phyloP scores from a whole-genome alignment of 2,797 vertebrate species.

The Steatocranus sp. region DNA sequence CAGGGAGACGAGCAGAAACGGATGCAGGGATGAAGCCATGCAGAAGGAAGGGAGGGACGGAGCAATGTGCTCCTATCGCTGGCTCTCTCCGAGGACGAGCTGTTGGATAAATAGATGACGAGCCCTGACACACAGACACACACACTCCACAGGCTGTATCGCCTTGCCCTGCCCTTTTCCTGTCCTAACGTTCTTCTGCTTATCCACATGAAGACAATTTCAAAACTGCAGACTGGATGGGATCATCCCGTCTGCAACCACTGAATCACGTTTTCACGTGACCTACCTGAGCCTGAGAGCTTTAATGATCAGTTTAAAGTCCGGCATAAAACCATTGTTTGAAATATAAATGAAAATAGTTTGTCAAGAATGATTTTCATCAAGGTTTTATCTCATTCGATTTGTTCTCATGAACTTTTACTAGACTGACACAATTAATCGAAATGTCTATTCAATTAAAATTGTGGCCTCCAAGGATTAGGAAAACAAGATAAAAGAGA shows the following conservation, averaged over 20 bases:
- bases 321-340: neutral
- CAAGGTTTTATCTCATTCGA: neutral
- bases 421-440: neutral
- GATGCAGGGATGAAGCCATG: slow-evolving; percentile 12
- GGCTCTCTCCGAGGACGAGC: neutral
- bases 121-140: slow-evolving; percentile 32
- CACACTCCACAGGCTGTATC: neutral
- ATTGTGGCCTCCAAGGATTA: neutral
- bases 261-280: neutral
- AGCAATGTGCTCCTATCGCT: neutral
- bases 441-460: neutral
- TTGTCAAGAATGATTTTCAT: neutral
- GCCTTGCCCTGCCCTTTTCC: slow-evolving; percentile 1
- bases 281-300: neutral
- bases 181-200: neutral
- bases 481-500: neutral
- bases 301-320: neutral
- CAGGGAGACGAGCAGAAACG: neutral
- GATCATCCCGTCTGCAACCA: neutral
- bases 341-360: accelerated
- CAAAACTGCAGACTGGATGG: neutral
- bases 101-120: slow-evolving; percentile 14
- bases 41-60: slow-evolving; percentile 9
- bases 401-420: neutral
- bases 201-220: slow-evolving; percentile 4